Evolutionary conservation across 2,888 invertebrate species (phyloP).

Genomic region (Lepidochitona cinerea): DNA sequence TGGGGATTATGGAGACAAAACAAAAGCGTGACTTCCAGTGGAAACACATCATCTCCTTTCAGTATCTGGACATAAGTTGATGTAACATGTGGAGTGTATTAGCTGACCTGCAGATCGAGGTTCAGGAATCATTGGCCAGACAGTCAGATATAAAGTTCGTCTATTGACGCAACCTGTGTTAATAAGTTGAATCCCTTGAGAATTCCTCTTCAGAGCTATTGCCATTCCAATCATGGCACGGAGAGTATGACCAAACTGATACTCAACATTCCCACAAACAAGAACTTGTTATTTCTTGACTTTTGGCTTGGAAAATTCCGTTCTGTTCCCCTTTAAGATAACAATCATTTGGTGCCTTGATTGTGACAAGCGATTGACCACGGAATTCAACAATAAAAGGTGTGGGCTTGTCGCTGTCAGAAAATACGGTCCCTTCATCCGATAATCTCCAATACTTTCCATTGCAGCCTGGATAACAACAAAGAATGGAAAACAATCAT

Average conservation of each 20-base stretch:
- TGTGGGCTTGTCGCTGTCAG: conserved; percentile 86
- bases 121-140: no score
- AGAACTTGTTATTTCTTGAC: conserved; percentile 27
- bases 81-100: no score
- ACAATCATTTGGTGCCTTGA: conserved; percentile 81
- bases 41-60: no score
- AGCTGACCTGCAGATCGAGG: no score
- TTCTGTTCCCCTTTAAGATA: conserved; percentile 69
- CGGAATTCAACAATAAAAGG: conserved; percentile 94
- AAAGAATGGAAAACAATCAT: no score
- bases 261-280: conserved; percentile 45
- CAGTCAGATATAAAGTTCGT: no score
- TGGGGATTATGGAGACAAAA: no score
- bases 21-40: no score
- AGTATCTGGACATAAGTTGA: no score
- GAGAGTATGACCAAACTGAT: background rate
- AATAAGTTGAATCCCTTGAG: no score
- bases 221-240: background rate
- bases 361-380: conserved; percentile 92
- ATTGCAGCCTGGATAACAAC: conserved; percentile 80
- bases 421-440: conserved; percentile 84
- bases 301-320: conserved; percentile 60
- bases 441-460: conserved; percentile 95
- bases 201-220: no score
- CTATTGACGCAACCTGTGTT: no score